A percentile compares a stretch with the other conserved stretches of the same genome.
Evolutionary conservation across 2,797 vertebrate species (phyloP).

Genomic region (Catostomus latipinnis): DNA sequence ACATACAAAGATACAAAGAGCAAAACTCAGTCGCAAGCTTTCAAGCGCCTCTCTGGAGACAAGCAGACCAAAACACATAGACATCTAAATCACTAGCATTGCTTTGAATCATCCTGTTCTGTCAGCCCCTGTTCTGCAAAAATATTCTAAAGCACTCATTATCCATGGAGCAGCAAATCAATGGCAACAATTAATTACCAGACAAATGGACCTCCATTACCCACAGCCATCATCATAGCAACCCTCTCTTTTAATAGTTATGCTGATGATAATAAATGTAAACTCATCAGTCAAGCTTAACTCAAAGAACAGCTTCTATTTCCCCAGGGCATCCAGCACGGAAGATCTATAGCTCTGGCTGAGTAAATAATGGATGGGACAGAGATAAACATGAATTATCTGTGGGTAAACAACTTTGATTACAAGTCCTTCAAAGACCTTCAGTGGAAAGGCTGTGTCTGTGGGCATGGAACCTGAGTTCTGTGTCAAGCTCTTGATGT

Average conservation of each 20-base stretch:
- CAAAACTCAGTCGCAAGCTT: conserved; percentile 38
- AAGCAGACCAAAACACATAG: conserved; percentile 36
- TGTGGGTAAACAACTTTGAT: conserved; percentile 56
- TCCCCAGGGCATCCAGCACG: conserved; percentile 27
- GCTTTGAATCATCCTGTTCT: conserved; percentile 46
- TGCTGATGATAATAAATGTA: conserved; percentile 58
- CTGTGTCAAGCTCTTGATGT: conserved; percentile 25
- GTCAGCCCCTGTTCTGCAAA: conserved; percentile 44
- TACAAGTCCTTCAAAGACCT: conserved; percentile 53
- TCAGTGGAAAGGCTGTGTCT: conserved; percentile 25
- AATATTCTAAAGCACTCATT: conserved; percentile 57
- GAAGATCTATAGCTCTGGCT: conserved; percentile 54
- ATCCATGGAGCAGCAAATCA: conserved; percentile 57
- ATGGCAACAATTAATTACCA: conserved; percentile 57
- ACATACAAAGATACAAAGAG: conserved; percentile 6
- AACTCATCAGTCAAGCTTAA: conserved; percentile 55
- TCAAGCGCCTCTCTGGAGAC: conserved; percentile 38
- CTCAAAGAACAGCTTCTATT: conserved; percentile 47
- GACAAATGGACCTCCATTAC: conserved; percentile 54
- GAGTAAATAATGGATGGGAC: conserved; percentile 56
- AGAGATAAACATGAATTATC: conserved; percentile 56
- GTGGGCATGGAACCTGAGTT: conserved; percentile 26
- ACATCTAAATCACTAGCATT: conserved; percentile 42
- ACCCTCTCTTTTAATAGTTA: conserved; percentile 50
- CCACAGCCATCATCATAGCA: conserved; percentile 50